A percentile compares a stretch with the other conserved stretches of the same genome.
Evolutionary conservation across 1,140 invertebrate species (phyloP).

Genomic region (Leptinotarsa undecemlineata): DNA sequence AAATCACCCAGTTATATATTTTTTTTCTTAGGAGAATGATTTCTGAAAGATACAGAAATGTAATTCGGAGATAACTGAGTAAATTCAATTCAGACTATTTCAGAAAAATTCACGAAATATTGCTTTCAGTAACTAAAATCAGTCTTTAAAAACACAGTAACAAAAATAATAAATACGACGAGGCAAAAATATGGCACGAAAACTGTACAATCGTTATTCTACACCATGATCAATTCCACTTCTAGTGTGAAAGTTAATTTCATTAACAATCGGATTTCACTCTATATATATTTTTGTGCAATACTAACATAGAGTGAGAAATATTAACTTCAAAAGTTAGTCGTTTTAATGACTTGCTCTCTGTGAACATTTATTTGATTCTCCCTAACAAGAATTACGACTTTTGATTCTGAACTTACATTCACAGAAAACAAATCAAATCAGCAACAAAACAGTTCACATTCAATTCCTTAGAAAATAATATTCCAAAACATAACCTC

Average conservation of each 20-base stretch:
- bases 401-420: too few relatives aligned
- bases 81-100: too few relatives aligned
- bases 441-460: too few relatives aligned
- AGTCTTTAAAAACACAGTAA: constrained; percentile 8
- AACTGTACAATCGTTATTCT: constrained; percentile 5
- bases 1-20: not conserved
- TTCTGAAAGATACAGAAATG: too few relatives aligned
- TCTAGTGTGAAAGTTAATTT: not conserved
- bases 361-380: too few relatives aligned
- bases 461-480: too few relatives aligned
- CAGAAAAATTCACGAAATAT: not conserved
- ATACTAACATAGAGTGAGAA: not conserved
- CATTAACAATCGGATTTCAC: not conserved
- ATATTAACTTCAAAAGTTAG: not conserved
- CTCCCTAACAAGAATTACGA: too few relatives aligned
- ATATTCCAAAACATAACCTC: too few relatives aligned
- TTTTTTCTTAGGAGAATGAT: too few relatives aligned
- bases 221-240: constrained; percentile 13
- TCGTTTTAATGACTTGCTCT: too few relatives aligned
- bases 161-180: not conserved
- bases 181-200: constrained; percentile 22
- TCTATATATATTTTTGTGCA: not conserved
- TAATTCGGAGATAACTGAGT: too few relatives aligned
- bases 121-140: not conserved
- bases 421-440: too few relatives aligned